phyloP scores from a whole-genome alignment of 2,888 invertebrate species.

The Athalia circularis region DNA sequence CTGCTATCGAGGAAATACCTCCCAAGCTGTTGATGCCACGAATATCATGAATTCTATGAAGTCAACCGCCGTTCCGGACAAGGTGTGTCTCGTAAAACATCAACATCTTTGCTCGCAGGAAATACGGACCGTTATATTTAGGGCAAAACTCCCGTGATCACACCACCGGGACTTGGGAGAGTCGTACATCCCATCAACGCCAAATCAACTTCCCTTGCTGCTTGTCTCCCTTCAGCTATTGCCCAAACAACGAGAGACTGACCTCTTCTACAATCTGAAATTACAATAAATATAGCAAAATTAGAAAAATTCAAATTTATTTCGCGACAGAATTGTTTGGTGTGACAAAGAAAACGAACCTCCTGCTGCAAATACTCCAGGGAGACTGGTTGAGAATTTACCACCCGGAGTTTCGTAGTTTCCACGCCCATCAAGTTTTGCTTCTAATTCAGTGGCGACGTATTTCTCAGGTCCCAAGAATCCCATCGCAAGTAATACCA shows the following conservation, averaged over 20 bases:
- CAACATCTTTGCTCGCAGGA: conserved; percentile 19
- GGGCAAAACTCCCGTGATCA: conserved; percentile 75
- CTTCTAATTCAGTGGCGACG: conserved; percentile 85
- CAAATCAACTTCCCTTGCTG: conserved; percentile 94
- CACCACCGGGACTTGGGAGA: conserved; percentile 95
- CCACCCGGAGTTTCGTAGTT: conserved; percentile 90
- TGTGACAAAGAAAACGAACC: conserved; percentile 77
- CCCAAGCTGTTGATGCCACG: conserved; percentile 6
- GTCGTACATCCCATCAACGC: conserved; percentile 87
- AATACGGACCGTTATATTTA: conserved; percentile 53
- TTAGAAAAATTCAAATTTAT: too few relatives aligned
- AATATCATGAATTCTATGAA: conserved; percentile 25
- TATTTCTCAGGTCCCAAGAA: conserved; percentile 97
- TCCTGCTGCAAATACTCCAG: conserved; percentile 96
- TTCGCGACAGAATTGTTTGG: conserved; percentile 4
- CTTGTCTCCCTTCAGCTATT: conserved; percentile 98
- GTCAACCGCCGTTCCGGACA: conserved; percentile 34
- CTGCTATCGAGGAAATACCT: conserved; percentile 13
- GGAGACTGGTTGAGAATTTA: conserved; percentile 86
- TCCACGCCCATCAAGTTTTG: conserved; percentile 92
- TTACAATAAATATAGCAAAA: conserved; percentile 40
- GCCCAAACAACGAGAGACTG: conserved; percentile 99
- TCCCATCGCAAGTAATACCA: conserved; percentile 98
- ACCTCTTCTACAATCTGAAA: conserved; percentile 96
- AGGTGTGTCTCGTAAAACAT: conserved; percentile 11